These are phyloP conservation scores for Selene dorsalis DNA, from an alignment of 2,797 vertebrate species.

Conservation along the genomic window DNA sequence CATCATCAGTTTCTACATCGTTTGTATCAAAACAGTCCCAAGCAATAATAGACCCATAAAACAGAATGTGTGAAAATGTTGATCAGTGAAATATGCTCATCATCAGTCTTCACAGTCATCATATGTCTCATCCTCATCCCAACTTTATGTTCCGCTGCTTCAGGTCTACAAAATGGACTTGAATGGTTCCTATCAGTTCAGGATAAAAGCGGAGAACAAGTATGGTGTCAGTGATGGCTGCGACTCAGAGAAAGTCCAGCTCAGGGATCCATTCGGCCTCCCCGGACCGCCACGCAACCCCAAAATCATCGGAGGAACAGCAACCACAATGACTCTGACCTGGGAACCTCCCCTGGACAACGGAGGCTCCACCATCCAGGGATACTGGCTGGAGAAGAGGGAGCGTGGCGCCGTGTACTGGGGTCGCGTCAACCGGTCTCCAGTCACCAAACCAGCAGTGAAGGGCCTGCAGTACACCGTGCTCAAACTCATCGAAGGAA, in stretches of 20 bases:
- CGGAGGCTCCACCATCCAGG: constrained; percentile 94
- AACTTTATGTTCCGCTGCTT: no score
- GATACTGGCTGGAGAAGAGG: constrained; percentile 98
- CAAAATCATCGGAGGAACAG: constrained; percentile 87
- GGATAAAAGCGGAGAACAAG: constrained; percentile 95
- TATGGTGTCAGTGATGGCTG: constrained; percentile 96
- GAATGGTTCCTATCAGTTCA: constrained; percentile 93
- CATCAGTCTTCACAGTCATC: background rate
- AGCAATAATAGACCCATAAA: no score
- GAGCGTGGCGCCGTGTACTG: constrained; percentile 95
- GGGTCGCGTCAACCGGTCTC: constrained; percentile 92
- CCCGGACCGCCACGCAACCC: constrained; percentile 96
- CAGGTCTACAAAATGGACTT: constrained; percentile 93
- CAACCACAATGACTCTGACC: constrained; percentile 92
- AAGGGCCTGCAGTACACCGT: constrained; percentile 92
- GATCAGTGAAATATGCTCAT: background rate
- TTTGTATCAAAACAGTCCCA: no score
- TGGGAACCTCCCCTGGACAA: constrained; percentile 96
- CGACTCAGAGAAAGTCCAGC: constrained; percentile 95
- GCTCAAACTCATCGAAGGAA: constrained; percentile 91
- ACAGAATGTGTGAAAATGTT: no score
- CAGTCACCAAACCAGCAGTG: constrained; percentile 92
- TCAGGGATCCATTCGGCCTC: constrained; percentile 94
- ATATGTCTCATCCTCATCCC: background rate
- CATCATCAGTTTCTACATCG: no score